Base-by-base conservation (phyloP, 2,113 vertebrate species). In the Bos taurus region DNA sequence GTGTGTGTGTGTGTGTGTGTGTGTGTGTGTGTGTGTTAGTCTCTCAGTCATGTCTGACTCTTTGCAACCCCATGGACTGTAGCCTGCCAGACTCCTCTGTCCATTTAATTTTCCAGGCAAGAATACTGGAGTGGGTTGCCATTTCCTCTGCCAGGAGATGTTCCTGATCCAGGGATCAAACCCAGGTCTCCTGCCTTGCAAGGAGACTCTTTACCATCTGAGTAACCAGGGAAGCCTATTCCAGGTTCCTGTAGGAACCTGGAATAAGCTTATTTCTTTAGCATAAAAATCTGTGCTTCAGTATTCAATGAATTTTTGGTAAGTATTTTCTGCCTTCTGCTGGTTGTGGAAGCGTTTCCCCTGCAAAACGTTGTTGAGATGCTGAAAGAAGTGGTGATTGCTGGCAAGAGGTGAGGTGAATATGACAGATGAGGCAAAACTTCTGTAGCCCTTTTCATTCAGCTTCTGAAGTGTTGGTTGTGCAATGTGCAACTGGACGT, bases 401-500 rank as follows among this genome's bases (percentile, higher is more conserved):
- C n/a, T 71, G 64, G n/a, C 64, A 36, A 71, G n/a, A 71, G 9
- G 17, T 21, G 19, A 71, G n/a, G 4, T 40, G 67, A 71, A 40
- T 71, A 40, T 12, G n/a, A 11, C 33, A 40, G n/a, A 23, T 71
- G n/a, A 71, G 10, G 67, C 67, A 12, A 71, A 12, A 71, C n/a
- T 71, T 40, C 19, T n/a, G n/a, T 6, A 71, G 67, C 10, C n/a
- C 67, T 36, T 6, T 71, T 40, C 67, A 23, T 71, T 71, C 19
- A 40, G 19, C 19, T 71, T 71, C 67, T 40, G 67, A 71, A 71
- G 11, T 71, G 67, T 40, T 40, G n/a, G 67, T 40, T 40, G 9
- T 40, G 19, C 0, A 0, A 71, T 0, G 0, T 40, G 67, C 67
- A 36, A 23, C 0, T 23, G n/a, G 64, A 36, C 0, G 9, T 71